Conservation (phyloP, 2,797 vertebrate species). For the Morus bassanus region DNA sequence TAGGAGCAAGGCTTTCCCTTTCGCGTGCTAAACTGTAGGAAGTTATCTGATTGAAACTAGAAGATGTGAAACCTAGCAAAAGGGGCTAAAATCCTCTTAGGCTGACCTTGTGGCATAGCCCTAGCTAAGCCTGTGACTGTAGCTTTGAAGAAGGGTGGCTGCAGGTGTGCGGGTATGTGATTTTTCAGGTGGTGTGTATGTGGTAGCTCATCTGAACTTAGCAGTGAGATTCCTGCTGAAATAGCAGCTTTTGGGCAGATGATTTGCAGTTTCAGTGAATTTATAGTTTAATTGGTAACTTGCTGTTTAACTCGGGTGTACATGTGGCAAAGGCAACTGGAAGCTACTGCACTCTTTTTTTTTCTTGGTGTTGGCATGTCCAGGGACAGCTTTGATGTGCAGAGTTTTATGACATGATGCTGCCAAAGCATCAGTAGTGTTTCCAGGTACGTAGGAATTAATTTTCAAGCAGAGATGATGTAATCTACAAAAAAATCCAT, state of each 20-base stretch:
- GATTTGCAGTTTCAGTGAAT: constrained; percentile 12
- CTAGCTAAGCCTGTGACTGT: neutral
- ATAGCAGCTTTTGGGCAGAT: neutral
- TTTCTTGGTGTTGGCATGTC: neutral
- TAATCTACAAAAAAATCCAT: neutral
- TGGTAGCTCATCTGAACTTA: neutral
- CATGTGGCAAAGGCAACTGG: constrained; percentile 5
- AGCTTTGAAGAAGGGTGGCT: neutral
- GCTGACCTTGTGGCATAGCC: neutral
- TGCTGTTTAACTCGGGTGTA: neutral
- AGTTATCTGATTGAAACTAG: neutral
- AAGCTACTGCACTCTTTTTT: neutral
- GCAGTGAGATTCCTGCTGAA: neutral
- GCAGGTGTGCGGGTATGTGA: neutral
- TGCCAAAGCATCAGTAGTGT: neutral
- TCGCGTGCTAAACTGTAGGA: neutral
- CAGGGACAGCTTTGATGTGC: neutral
- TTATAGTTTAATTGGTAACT: constrained; percentile 33
- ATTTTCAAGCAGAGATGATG: neutral
- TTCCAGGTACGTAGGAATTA: neutral
- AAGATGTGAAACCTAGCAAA: neutral
- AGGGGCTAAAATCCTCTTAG: neutral
- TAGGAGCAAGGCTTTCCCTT: neutral
- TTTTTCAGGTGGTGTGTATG: neutral
- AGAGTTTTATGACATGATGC: neutral